Percentiles rank a stretch among this genome's conserved stretches.
phyloP scores from a whole-genome alignment of 2,113 vertebrate species.

The Serinus canaria region DNA sequence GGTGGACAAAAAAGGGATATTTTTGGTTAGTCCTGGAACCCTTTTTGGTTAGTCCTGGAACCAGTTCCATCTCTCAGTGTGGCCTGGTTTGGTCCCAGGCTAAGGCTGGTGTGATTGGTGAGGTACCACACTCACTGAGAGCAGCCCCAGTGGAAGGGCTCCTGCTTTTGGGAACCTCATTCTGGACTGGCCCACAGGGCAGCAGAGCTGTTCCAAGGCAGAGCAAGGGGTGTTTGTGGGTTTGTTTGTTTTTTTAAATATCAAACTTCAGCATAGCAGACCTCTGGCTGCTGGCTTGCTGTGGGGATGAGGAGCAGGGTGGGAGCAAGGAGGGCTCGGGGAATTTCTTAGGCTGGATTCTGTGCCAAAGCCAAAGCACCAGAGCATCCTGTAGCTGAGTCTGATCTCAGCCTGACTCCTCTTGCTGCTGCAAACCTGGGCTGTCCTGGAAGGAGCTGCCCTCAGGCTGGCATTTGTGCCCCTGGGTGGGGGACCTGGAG shows the following conservation, averaged over 20 bases:
- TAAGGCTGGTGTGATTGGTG: background rate
- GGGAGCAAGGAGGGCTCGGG: background rate
- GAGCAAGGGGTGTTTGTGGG: accelerated
- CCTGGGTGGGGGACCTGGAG: background rate
- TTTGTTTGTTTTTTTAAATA: too few relatives aligned
- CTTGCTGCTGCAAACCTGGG: background rate
- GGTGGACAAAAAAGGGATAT: background rate
- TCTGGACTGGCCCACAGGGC: background rate
- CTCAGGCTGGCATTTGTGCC: background rate
- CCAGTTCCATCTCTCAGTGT: background rate
- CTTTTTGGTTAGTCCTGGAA: background rate
- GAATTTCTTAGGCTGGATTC: background rate
- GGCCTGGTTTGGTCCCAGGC: background rate
- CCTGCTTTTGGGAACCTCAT: background rate
- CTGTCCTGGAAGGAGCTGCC: background rate
- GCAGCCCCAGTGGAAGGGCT: background rate
- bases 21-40: background rate
- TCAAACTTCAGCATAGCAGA: accelerated
- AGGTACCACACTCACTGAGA: background rate
- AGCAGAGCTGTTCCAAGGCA: background rate
- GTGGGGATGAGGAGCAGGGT: background rate
- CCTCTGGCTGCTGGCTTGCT: background rate
- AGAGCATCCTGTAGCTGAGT: accelerated
- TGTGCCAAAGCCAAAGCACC: background rate
- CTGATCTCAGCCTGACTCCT: background rate